Evolutionary conservation across 2,888 invertebrate species (phyloP), one percentile per base, ranked within the genome.

Genomic region (Caenorhabditis wallacei): DNA sequence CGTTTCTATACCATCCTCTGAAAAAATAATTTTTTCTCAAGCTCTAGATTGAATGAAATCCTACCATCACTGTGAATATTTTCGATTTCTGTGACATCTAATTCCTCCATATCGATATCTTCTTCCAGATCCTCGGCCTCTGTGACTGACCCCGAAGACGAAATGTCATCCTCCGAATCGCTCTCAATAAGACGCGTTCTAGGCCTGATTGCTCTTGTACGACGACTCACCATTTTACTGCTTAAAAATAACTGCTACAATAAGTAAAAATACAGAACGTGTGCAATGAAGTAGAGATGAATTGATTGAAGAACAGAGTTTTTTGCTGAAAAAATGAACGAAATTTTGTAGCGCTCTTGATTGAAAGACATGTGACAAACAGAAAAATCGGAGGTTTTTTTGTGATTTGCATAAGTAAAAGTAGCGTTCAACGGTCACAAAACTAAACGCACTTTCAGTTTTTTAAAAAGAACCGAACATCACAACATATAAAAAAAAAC

Each of bases 101-200:
- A 64, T 11, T 79, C 80, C 22, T 85, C 87, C 64, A 85, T 71
- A 1, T 84, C 84, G 26, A 76, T 69, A 48, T 85, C 87, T 22
- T 84, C 85, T 16, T 86, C 86, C 11, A 71, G 70, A n/a, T 69
- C 82, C 20, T 84, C 86, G 5, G 63, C 79, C 10, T 82, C 85
- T 7, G 78, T 70, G 10, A 74, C 75, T 1, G 75, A 75, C 10
- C 74, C 75, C 10, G 74, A 74, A 1, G 72, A 72, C n/a, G 84
- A 84, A 20, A 84, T 56, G 48, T 85, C 85, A 46, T 85, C 84
- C 46, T 85, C 85, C 11, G 84, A 84, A 40, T 85, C 85, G 69
- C 85, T 85, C 85, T 85, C 53, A 63, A 79, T 48, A 57, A 66
- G 24, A 26, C 20, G n/a, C 7, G 48, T 54, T 75, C 57, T 63